A percentile compares a stretch with the other conserved stretches of the same genome.
phyloP scores from a whole-genome alignment of 2,797 vertebrate genomes.

The Agapornis canus region DNA sequence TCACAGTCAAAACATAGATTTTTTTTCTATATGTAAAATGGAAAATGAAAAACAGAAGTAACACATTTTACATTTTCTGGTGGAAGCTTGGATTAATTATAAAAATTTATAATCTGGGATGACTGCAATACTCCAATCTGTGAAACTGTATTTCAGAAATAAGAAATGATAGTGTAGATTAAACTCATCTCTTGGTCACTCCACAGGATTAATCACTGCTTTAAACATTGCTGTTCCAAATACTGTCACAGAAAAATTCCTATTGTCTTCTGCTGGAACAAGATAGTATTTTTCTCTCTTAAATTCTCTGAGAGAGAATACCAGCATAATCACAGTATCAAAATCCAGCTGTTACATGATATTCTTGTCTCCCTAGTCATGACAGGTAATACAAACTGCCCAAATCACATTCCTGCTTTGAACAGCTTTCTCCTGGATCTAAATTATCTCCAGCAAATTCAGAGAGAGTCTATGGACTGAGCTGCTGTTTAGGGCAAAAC shows the following conservation, averaged over 20 bases:
- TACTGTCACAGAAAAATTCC: not conserved
- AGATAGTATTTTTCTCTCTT: not conserved
- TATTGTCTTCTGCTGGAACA: not conserved
- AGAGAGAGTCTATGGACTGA: not conserved
- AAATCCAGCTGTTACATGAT: not conserved
- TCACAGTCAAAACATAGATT: not conserved
- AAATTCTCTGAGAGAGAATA: not conserved
- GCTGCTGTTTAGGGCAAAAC: not conserved
- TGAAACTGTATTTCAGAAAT: not conserved
- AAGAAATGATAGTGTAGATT: not conserved
- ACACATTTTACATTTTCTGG: not conserved
- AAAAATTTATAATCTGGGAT: not conserved
- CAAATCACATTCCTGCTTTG: not conserved
- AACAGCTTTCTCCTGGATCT: not conserved
- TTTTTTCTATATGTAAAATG: not conserved
- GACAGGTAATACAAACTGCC: not conserved
- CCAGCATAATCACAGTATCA: not conserved
- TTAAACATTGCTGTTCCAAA: not conserved
- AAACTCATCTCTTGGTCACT: not conserved
- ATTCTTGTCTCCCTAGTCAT: not conserved
- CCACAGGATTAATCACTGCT: not conserved
- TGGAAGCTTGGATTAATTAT: not conserved
- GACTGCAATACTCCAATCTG: not conserved
- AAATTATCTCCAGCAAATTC: not conserved
- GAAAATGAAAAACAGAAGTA: not conserved